Conservation (phyloP, 2,797 vertebrate genomes). For the Myiotriccus ornatus region DNA sequence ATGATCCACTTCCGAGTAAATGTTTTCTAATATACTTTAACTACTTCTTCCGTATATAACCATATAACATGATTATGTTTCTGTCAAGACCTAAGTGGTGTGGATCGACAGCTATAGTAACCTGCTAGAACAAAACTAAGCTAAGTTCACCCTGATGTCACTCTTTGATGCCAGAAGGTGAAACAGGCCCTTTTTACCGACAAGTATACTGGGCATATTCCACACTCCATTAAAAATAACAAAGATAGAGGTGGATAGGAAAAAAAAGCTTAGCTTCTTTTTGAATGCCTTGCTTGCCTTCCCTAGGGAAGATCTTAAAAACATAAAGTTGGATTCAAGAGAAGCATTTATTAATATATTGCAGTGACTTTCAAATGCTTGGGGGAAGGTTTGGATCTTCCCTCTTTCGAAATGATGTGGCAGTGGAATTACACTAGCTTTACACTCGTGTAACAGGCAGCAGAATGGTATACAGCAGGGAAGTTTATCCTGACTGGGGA, state of each 20-base stretch:
- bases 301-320: slow-evolving; percentile 12
- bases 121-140: neutral
- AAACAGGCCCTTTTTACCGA: neutral
- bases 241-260: neutral
- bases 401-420: neutral
- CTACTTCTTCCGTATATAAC: neutral
- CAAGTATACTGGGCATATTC: neutral
- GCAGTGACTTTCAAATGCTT: slow-evolving; percentile 11
- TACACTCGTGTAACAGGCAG: neutral
- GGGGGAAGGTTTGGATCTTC: neutral
- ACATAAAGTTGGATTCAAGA: neutral
- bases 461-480: neutral
- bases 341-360: slow-evolving; percentile 17
- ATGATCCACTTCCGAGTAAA: slow-evolving; percentile 8
- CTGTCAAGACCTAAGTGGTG: slow-evolving; percentile 46
- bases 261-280: neutral
- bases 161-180: neutral
- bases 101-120: slow-evolving; percentile 14
- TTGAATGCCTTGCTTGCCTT: neutral
- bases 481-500: neutral
- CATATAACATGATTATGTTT: slow-evolving; percentile 55
- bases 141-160: neutral
- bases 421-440: slow-evolving; percentile 11
- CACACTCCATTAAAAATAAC: neutral
- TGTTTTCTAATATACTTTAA: slow-evolving; percentile 56